Evolutionary conservation across 2,797 vertebrate species (phyloP).

Genomic region (Eulemur coronatus): DNA sequence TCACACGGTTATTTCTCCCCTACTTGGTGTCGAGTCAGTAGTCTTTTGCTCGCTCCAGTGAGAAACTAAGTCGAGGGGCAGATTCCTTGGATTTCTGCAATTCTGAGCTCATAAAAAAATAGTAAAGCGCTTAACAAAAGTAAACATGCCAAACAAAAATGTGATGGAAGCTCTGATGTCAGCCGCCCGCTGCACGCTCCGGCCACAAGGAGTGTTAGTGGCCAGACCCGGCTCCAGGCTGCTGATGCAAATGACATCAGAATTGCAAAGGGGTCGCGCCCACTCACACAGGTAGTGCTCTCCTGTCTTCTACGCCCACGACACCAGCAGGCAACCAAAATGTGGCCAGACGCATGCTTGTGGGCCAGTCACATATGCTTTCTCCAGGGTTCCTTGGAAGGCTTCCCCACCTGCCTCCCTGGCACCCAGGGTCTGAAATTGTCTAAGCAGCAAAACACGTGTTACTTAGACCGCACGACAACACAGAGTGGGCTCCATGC

Average conservation of each 20-base stretch:
- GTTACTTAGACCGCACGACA: background rate
- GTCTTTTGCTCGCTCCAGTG: constrained; percentile 63
- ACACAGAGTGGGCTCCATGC: background rate
- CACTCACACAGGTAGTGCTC: background rate
- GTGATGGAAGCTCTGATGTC: constrained; percentile 11
- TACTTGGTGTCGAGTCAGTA: constrained; percentile 58
- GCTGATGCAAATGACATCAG: constrained; percentile 5
- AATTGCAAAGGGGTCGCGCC: constrained; percentile 33
- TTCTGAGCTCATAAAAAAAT: constrained; percentile 66
- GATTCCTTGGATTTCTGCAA: constrained; percentile 60
- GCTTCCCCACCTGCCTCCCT: background rate
- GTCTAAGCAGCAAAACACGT: background rate
- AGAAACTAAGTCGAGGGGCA: constrained; percentile 70
- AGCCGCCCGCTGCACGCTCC: constrained; percentile 40
- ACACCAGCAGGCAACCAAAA: background rate
- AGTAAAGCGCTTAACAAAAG: constrained; percentile 17
- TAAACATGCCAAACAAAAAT: constrained; percentile 62
- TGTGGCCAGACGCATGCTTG: background rate
- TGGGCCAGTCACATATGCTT: background rate
- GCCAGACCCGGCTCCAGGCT: background rate
- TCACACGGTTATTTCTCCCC: background rate
- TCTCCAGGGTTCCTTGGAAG: background rate
- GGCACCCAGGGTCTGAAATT: background rate
- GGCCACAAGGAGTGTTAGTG: accelerated
- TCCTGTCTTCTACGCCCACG: background rate